These are phyloP conservation scores for Syndactyla subalaris DNA, from an alignment of 2,797 vertebrate species.

Conservation along the genomic window DNA sequence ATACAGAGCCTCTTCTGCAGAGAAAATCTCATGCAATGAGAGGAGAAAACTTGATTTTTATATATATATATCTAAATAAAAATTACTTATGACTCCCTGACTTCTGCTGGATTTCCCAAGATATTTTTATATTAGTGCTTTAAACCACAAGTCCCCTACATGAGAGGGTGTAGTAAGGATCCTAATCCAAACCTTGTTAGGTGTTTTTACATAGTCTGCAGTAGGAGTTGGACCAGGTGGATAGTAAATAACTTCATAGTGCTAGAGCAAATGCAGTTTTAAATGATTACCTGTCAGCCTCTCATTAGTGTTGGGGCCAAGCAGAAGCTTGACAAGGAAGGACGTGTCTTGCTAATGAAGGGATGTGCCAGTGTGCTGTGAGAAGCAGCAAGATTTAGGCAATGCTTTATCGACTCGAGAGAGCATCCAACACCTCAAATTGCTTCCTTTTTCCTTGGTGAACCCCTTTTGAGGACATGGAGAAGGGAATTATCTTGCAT, in stretches of 20 bases:
- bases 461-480: background rate
- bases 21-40: background rate
- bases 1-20: background rate
- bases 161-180: fast-evolving
- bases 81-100: background rate
- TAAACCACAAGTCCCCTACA: background rate
- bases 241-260: background rate
- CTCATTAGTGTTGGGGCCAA: background rate
- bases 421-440: background rate
- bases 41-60: background rate
- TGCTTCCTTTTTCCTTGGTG: background rate
- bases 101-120: background rate
- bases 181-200: background rate
- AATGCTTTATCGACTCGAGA: fast-evolving
- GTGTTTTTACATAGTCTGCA: background rate
- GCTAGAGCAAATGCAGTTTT: background rate
- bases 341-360: background rate
- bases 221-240: background rate
- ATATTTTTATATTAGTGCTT: background rate
- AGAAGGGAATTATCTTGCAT: background rate
- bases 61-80: background rate
- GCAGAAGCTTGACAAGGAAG: slow-evolving; percentile 5
- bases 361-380: background rate
- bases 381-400: background rate
- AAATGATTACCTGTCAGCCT: slow-evolving; percentile 15